Evolutionary conservation across 2,797 vertebrate species (phyloP).

Genomic region (Hyperoplus immaculatus): DNA sequence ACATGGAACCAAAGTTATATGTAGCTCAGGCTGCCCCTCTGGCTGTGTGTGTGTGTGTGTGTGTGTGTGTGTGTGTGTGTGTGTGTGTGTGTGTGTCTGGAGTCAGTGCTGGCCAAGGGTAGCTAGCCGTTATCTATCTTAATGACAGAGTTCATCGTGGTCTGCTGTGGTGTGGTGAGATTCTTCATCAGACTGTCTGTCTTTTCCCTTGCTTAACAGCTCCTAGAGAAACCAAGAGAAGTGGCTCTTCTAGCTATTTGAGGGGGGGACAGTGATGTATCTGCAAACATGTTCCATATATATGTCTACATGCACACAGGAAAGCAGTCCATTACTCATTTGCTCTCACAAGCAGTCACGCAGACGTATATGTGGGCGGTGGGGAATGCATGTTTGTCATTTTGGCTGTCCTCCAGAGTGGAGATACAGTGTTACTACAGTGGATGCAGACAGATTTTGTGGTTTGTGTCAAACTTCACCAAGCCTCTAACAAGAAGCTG

Average conservation of each 20-base stretch:
- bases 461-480: slow-evolving; percentile 14
- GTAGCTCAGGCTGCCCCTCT: slow-evolving; percentile 24
- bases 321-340: slow-evolving; percentile 17
- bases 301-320: neutral
- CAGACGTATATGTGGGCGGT: slow-evolving; percentile 25
- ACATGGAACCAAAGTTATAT: slow-evolving; percentile 34
- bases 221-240: slow-evolving; percentile 34
- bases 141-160: slow-evolving; percentile 77
- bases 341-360: neutral
- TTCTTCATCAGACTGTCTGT: slow-evolving; percentile 72
- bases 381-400: slow-evolving; percentile 11
- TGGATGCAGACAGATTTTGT: neutral
- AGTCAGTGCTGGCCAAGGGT: slow-evolving; percentile 45
- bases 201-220: slow-evolving; percentile 60
- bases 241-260: slow-evolving; percentile 19
- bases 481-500: neutral
- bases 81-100: slow-evolving; percentile 52
- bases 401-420: slow-evolving; percentile 13
- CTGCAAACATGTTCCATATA: slow-evolving; percentile 27
- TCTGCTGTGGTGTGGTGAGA: slow-evolving; percentile 57
- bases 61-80: slow-evolving; percentile 58
- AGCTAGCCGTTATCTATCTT: slow-evolving; percentile 64
- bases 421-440: slow-evolving; percentile 3
- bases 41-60: slow-evolving; percentile 55
- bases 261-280: slow-evolving; percentile 43